phyloP scores from a whole-genome alignment of 2,113 vertebrate genomes.

The Colius striatus region DNA sequence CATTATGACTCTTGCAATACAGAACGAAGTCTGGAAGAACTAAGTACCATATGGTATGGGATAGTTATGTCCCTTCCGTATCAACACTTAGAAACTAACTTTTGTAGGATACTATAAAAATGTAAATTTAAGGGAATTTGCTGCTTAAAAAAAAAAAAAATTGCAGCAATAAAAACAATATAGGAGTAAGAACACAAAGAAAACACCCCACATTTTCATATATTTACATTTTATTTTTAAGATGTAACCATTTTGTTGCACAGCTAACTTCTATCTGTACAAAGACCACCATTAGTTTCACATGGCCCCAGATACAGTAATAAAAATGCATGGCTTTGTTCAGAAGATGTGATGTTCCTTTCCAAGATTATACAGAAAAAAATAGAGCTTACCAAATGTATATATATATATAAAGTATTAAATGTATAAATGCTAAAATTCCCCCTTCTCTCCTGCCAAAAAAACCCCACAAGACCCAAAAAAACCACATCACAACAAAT shows the following conservation, averaged over 20 bases:
- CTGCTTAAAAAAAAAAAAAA: not conserved
- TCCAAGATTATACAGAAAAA: not conserved
- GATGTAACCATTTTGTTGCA: not conserved
- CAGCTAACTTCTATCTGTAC: not conserved
- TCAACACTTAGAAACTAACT: not conserved
- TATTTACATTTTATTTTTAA: not conserved
- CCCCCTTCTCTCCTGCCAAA: no score
- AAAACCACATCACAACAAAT: not conserved
- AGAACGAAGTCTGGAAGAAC: not conserved
- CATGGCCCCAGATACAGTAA: not conserved
- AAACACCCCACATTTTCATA: not conserved
- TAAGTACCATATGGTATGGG: rapidly evolving
- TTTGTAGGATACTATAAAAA: not conserved
- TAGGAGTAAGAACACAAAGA: not conserved
- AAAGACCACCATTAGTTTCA: not conserved
- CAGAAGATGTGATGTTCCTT: not conserved
- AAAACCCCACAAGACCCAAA: not conserved
- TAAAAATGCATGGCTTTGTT: not conserved
- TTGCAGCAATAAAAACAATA: not conserved
- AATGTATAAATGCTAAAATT: not conserved
- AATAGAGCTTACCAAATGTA: not conserved
- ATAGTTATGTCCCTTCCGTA: not conserved
- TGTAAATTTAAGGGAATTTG: not conserved
- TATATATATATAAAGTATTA: not conserved
- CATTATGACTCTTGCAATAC: not conserved